Conservation (phyloP, 1,140 invertebrate species). For the Camponotus floridanus region DNA sequence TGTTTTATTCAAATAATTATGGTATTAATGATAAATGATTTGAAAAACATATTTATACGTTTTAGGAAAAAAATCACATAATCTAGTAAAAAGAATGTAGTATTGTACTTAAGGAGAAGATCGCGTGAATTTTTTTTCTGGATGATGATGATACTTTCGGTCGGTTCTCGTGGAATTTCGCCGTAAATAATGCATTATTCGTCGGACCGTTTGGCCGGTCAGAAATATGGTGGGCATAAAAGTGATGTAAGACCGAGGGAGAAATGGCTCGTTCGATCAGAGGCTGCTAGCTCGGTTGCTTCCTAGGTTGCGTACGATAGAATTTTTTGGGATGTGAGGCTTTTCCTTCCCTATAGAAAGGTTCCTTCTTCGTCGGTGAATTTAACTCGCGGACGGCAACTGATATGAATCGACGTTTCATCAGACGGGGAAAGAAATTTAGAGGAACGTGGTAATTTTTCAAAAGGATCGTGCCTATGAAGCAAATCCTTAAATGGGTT, state of each 20-base stretch:
- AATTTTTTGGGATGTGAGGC: constrained; percentile 19
- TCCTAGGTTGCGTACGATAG: constrained; percentile 32
- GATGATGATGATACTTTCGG: constrained; percentile 35
- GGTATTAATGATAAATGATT: too few relatives aligned
- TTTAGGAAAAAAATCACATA: background rate
- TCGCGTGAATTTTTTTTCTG: constrained; percentile 21
- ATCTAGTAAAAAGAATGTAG: constrained; percentile 8
- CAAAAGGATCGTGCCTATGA: background rate
- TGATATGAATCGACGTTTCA: constrained; percentile 43
- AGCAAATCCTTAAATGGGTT: constrained; percentile 18
- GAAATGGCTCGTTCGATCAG: constrained; percentile 68
- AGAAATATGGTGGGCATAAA: constrained; percentile 74
- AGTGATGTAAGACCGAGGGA: constrained; percentile 68
- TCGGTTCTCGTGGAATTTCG: constrained; percentile 66
- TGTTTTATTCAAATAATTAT: background rate
- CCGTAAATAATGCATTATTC: constrained; percentile 77
- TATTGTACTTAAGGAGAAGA: background rate
- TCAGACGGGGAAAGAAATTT: background rate
- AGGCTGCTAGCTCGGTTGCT: constrained; percentile 43
- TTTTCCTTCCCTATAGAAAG: background rate
- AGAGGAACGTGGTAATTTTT: constrained; percentile 36
- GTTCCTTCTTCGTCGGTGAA: constrained; percentile 28
- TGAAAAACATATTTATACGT: background rate
- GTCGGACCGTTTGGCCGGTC: constrained; percentile 68
- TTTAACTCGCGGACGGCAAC: constrained; percentile 49